These are phyloP conservation scores for Myiozetetes cayanensis DNA, from an alignment of 2,113 vertebrate genomes.

Conservation along the genomic window DNA sequence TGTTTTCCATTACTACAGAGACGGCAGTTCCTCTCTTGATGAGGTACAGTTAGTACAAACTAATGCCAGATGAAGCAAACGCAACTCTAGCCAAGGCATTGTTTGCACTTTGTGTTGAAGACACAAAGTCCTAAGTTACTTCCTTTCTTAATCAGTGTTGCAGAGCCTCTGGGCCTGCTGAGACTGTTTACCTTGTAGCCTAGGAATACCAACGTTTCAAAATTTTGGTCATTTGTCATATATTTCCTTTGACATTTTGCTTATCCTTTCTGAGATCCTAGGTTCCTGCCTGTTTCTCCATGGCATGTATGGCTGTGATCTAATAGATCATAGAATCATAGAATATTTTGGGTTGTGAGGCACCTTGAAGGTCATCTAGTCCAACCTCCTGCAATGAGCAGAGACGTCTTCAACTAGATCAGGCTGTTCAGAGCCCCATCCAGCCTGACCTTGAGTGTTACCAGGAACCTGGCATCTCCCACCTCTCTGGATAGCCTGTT, in stretches of 20 bases:
- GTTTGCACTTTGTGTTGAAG: not conserved
- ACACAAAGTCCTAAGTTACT: conserved; percentile 6
- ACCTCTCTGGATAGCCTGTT: not conserved
- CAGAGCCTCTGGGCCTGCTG: not conserved
- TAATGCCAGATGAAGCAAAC: not conserved
- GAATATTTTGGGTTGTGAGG: not conserved
- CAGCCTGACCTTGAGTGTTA: not conserved
- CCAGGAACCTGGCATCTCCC: not conserved
- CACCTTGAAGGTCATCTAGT: not conserved
- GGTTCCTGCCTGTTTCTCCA: not conserved
- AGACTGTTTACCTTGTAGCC: not conserved
- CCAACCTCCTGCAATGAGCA: not conserved
- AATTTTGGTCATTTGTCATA: not conserved
- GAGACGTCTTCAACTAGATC: not conserved
- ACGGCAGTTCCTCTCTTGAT: not conserved
- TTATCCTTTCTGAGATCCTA: not conserved
- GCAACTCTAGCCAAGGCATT: not conserved
- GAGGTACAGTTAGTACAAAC: not conserved
- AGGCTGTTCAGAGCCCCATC: not conserved
- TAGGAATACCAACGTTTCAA: not conserved
- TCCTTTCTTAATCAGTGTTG: not conserved
- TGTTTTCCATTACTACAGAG: not conserved
- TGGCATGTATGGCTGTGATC: not conserved
- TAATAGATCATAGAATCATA: not conserved
- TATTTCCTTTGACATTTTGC: not conserved